Evolutionary conservation across 1,140 invertebrate species (phyloP).

Genomic region (Psilanteris sp.): DNA sequence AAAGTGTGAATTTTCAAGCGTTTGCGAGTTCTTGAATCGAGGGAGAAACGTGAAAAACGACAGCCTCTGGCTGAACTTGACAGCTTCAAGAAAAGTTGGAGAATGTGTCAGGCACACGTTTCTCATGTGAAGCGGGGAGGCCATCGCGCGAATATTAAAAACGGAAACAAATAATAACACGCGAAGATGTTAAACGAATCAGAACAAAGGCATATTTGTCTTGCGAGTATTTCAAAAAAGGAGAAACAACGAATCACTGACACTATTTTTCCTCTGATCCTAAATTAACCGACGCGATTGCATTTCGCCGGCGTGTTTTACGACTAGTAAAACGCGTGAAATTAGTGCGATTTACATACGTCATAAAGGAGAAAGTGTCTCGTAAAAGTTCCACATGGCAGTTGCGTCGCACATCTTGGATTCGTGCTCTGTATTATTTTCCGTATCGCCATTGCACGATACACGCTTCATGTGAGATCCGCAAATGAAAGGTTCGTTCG

Average conservation of each 20-base stretch:
- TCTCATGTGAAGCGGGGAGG: slow-evolving; percentile 42
- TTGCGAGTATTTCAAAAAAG: neutral
- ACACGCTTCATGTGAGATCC: slow-evolving; percentile 35
- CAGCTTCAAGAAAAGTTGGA: slow-evolving; percentile 74
- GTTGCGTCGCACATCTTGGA: slow-evolving; percentile 44
- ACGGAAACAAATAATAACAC: slow-evolving; percentile 62
- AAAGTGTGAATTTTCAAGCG: slow-evolving; percentile 61
- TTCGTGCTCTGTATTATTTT: slow-evolving; percentile 32
- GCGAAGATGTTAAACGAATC: slow-evolving; percentile 46
- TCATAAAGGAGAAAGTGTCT: slow-evolving; percentile 74
- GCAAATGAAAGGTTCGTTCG: slow-evolving; percentile 56
- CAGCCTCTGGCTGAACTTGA: slow-evolving; percentile 72
- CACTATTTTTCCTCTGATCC: slow-evolving; percentile 1
- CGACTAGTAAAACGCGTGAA: slow-evolving; percentile 64
- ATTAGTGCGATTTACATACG: slow-evolving; percentile 77
- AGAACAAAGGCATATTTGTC: slow-evolving; percentile 47
- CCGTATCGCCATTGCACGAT: slow-evolving; percentile 31
- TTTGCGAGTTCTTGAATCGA: slow-evolving; percentile 56
- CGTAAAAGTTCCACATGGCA: slow-evolving; percentile 73
- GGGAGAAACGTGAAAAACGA: slow-evolving; percentile 66
- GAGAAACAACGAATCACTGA: neutral
- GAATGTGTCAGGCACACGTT: slow-evolving; percentile 68
- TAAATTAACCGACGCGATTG: slow-evolving; percentile 44
- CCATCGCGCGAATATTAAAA: slow-evolving; percentile 56
- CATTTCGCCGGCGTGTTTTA: slow-evolving; percentile 22